Percentiles rank a stretch among this genome's conserved stretches.
These are phyloP conservation scores for Salarias fasciatus DNA, from an alignment of 2,797 vertebrate species.

Conservation along the genomic window DNA sequence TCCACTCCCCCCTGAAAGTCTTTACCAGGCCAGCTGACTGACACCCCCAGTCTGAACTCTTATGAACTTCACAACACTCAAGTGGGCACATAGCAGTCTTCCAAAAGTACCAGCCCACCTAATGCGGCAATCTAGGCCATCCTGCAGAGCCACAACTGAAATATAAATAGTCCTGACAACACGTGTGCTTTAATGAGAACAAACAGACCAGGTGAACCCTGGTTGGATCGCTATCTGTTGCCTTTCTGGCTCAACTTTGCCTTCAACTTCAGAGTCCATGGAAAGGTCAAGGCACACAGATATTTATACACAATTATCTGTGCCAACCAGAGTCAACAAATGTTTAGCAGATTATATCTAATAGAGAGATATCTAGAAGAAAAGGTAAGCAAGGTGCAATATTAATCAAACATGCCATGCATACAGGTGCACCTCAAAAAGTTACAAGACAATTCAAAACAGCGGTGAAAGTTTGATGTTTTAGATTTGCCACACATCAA, in stretches of 20 bases:
- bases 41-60: not conserved
- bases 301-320: no score
- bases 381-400: no score
- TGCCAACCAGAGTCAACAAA: no score
- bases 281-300: not conserved
- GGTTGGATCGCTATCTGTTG: not conserved
- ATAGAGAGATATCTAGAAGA: no score
- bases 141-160: constrained; percentile 40
- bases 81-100: constrained; percentile 48
- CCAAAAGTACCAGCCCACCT: constrained; percentile 32
- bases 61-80: constrained; percentile 24
- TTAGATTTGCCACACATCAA: no score
- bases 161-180: constrained; percentile 66
- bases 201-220: constrained; percentile 21
- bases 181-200: constrained; percentile 21
- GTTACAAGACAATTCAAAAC: no score
- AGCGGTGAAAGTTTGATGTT: no score
- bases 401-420: no score
- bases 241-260: not conserved
- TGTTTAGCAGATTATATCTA: no score
- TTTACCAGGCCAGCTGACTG: not conserved
- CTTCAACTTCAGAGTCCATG: not conserved
- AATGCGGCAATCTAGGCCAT: constrained; percentile 40
- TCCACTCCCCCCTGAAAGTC: not conserved
- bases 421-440: no score